A percentile compares a stretch with the other conserved stretches of the same genome.
Conservation (phyloP, 1,140 invertebrate species). For the Rhopalosiphum maidis region DNA sequence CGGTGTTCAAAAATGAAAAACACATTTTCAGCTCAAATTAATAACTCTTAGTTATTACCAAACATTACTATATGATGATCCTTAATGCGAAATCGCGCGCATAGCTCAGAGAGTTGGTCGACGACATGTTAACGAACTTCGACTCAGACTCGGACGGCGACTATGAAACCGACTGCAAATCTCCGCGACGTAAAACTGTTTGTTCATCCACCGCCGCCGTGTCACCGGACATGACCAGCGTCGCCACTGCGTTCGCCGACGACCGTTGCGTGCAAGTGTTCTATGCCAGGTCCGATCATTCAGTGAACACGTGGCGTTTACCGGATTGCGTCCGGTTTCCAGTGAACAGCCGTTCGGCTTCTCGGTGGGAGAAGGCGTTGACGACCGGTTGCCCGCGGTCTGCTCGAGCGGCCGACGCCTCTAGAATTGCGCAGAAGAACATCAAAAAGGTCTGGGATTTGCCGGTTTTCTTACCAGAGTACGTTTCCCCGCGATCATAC, state of each 20-base stretch:
- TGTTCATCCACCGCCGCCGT: background rate
- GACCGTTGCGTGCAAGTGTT: background rate
- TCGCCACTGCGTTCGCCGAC: background rate
- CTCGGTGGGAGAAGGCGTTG: background rate
- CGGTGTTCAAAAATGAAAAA: too few relatives aligned
- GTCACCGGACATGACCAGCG: background rate
- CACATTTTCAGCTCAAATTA: too few relatives aligned
- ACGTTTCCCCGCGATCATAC: background rate
- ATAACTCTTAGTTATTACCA: background rate
- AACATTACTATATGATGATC: background rate
- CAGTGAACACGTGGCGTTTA: background rate
- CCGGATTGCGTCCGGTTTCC: background rate
- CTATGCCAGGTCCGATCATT: background rate
- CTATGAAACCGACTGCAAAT: background rate
- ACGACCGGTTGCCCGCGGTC: background rate
- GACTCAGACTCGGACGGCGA: background rate
- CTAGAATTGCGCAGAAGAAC: background rate
- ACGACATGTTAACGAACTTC: background rate
- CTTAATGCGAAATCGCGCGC: background rate
- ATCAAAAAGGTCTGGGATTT: background rate
- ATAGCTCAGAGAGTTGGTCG: background rate
- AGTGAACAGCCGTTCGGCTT: background rate
- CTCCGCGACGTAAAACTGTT: background rate
- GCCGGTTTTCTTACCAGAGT: background rate
- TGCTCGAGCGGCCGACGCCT: background rate